Conservation (phyloP, 2,797 vertebrate genomes). For the Taeniopygia guttata region DNA sequence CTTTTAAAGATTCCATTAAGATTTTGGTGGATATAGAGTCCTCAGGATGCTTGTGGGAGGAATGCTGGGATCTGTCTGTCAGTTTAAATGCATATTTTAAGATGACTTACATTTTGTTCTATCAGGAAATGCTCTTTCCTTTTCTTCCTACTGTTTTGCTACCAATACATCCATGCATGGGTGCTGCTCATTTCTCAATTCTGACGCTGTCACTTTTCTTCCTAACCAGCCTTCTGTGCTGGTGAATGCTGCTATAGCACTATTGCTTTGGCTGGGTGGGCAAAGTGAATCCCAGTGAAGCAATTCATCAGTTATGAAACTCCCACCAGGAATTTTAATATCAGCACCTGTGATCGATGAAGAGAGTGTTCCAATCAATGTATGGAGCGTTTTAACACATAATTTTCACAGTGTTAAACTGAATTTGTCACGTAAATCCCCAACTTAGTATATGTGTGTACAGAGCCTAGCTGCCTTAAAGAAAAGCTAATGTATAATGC, state of each 20-base stretch:
- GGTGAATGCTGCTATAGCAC: slow-evolving; percentile 32
- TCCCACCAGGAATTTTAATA: slow-evolving; percentile 36
- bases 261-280: slow-evolving; percentile 18
- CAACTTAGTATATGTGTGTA: background rate
- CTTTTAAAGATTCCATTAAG: background rate
- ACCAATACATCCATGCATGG: background rate
- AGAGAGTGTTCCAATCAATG: slow-evolving; percentile 10
- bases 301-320: slow-evolving; percentile 14
- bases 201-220: slow-evolving; percentile 7
- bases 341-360: slow-evolving; percentile 33
- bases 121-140: slow-evolving; percentile 4
- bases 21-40: background rate
- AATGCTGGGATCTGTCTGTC: slow-evolving; percentile 30
- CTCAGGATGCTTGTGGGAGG: slow-evolving; percentile 9
- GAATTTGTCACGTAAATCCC: slow-evolving; percentile 39
- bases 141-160: background rate
- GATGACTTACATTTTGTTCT: slow-evolving; percentile 31
- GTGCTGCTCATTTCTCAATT: slow-evolving; percentile 30
- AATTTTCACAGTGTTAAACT: slow-evolving; percentile 42
- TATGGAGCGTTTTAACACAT: slow-evolving; percentile 24
- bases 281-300: background rate
- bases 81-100: slow-evolving; percentile 7
- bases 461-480: background rate
- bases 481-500: background rate
- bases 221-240: slow-evolving; percentile 26